phyloP scores from a whole-genome alignment of 2,888 invertebrate genomes.

The Drosophila multiciliata region DNA sequence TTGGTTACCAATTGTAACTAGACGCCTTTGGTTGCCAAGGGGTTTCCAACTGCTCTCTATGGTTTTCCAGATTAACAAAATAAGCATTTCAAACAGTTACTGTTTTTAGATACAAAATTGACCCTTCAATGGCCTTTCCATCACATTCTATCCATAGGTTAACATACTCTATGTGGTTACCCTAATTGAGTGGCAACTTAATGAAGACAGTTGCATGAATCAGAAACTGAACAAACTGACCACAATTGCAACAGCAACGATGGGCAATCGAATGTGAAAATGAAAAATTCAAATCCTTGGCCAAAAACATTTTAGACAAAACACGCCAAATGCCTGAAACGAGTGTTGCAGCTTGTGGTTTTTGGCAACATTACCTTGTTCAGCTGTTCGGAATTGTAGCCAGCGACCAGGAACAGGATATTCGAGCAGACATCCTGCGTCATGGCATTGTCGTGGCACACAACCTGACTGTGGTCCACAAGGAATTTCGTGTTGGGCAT shows the following conservation, averaged over 20 bases:
- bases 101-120: background rate
- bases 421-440: slow-evolving; percentile 87
- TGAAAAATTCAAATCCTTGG: slow-evolving; percentile 41
- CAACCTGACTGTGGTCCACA: slow-evolving; percentile 83
- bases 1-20: background rate
- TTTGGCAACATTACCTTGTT: slow-evolving; percentile 85
- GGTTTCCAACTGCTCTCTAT: background rate
- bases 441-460: slow-evolving; percentile 86
- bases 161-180: slow-evolving; percentile 16
- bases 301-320: slow-evolving; percentile 37
- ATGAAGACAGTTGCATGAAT: slow-evolving; percentile 45
- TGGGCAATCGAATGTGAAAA: slow-evolving; percentile 23
- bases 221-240: background rate
- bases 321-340: slow-evolving; percentile 16
- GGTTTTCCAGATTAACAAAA: background rate
- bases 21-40: background rate
- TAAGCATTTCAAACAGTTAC: background rate
- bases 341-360: background rate
- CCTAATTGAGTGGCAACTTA: slow-evolving; percentile 65
- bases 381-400: slow-evolving; percentile 87
- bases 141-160: background rate
- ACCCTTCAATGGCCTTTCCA: background rate
- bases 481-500: slow-evolving; percentile 84
- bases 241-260: background rate
- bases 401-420: slow-evolving; percentile 87